Evolutionary conservation across 1,140 invertebrate genomes (phyloP), one percentile per base, ranked within the genome.

Genomic region (Notospermus geniculatus): DNA sequence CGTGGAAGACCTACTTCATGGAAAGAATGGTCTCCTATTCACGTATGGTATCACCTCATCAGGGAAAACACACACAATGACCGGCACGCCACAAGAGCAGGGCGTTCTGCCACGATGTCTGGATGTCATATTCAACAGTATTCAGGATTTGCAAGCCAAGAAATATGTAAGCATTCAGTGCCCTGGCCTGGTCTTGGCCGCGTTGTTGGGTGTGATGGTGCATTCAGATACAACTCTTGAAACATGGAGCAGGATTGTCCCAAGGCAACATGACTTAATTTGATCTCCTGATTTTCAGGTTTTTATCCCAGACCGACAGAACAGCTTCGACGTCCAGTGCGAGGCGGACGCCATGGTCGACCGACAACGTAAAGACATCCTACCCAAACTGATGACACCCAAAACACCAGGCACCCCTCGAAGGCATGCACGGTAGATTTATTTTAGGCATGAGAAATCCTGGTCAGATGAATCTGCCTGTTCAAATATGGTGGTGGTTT

Each of bases 31-130:
- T 83, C 58, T 81, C 9, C 63, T 98, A 5, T 97, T 98, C 76
- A 93, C 94, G 0, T 98, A 98, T 79, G 95, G 96, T 25, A 91
- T 98, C 1, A 98, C 95, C 2, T 93, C 93, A 1, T 97, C 94
- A 65, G 96, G 96, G 0, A 86, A 98, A 83, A 98, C 96, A 0
- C 94, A 89, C 73, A 98, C 95, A 1, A 95, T 98, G 90, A 93
- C 89, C 11, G 93, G 87, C 45, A 86, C 88, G 58, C 78, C 87
- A 0, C 82, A 88, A 11, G 88, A 95, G 73, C 88, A 87, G 45
- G 94, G 94, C 7, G 88, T 97, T 52, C 86, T 97, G 80, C 92
- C 93, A 0, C 84, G 95, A 43, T 91, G 88, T 77, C 83, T 98
- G 2, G 92, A 97, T 81, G 89, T 92, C 2, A 84, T 98, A 52